Base-by-base conservation (phyloP, 2,113 vertebrate genomes). In the Forbesichthys papilliferus region DNA sequence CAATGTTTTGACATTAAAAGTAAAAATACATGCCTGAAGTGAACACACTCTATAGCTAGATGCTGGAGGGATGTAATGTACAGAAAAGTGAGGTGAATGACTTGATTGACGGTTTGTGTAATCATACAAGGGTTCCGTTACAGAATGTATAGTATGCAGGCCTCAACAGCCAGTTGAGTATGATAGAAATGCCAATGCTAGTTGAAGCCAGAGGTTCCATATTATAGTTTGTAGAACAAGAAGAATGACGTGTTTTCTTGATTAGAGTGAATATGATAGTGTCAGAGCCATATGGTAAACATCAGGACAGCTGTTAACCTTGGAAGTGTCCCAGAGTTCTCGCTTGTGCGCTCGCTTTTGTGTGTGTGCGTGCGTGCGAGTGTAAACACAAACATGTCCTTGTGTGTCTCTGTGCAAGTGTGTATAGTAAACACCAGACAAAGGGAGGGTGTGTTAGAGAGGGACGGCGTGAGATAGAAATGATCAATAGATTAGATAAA, bases 401-500 rank as follows among this genome's bases (percentile, higher is more conserved):
- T 42, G 16, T 68, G 56, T 58, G 18, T 66, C 54, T 27, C 48
- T 73, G 66, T 66, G 73, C 71, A 42, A 42, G 36, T 42, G 36
- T 42, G 36, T 42, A 42, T 8, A 42, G 36, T 7, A 42, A 42
- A 42, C 36, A 6, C 5, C 36, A 42, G 36, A 42, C 36, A 42
- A 42, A 42, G 6, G 36, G 36, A 42, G 68, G 71, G 71, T 69
- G 56, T 61, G 58, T 61, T 57, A 77, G 67, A 73, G 60, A 57
- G 51, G 33, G 72, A 85, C 73, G 80, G 78, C 79, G 78, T 14
- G 64, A 73, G 69, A 80, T 47, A 71, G 64, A 80, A 84, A 74
- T 86, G 82, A 91, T 91, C 84, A 74, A 92, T 89, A 75, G 89
- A 83, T 70, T 87, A 82, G 87, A 89, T 91, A 86, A 90, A 88